Conservation (phyloP, 2,888 invertebrate species). For the Parnassius orleans region DNA sequence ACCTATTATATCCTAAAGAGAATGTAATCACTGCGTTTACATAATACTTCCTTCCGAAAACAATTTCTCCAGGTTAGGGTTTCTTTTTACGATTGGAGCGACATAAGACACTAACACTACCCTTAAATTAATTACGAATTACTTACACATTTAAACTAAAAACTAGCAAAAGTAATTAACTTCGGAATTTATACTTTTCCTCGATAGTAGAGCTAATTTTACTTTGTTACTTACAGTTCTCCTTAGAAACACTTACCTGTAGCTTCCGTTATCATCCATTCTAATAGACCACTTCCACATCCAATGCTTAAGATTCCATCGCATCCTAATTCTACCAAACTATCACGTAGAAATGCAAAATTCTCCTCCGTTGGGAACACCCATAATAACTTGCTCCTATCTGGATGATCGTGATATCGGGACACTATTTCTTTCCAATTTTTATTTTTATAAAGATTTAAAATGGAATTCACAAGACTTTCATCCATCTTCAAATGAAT, state of each 20-base stretch:
- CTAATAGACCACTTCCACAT: slow-evolving; percentile 90
- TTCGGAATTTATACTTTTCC: too few species aligned
- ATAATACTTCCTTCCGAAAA: too few species aligned
- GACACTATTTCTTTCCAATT: slow-evolving; percentile 74
- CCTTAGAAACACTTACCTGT: slow-evolving; percentile 73
- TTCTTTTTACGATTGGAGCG: too few species aligned
- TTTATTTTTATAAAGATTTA: slow-evolving; percentile 59
- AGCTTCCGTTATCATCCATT: slow-evolving; percentile 87
- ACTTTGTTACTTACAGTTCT: background rate
- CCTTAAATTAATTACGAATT: too few species aligned
- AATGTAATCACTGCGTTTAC: too few species aligned
- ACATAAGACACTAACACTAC: too few species aligned
- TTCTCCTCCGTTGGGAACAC: slow-evolving; percentile 86
- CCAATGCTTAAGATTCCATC: slow-evolving; percentile 85
- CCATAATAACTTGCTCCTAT: slow-evolving; percentile 84
- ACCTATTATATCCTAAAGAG: too few species aligned
- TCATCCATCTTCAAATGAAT: slow-evolving; percentile 51
- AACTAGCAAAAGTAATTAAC: too few species aligned
- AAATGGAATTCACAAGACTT: slow-evolving; percentile 58
- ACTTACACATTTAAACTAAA: too few species aligned
- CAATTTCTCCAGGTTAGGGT: too few species aligned
- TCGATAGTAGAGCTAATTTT: too few species aligned
- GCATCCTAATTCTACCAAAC: slow-evolving; percentile 66
- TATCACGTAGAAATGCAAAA: slow-evolving; percentile 78
- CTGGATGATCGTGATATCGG: slow-evolving; percentile 70